Evolutionary conservation across 2,113 vertebrate species (phyloP).

Genomic region (Chloroceryle aenea): DNA sequence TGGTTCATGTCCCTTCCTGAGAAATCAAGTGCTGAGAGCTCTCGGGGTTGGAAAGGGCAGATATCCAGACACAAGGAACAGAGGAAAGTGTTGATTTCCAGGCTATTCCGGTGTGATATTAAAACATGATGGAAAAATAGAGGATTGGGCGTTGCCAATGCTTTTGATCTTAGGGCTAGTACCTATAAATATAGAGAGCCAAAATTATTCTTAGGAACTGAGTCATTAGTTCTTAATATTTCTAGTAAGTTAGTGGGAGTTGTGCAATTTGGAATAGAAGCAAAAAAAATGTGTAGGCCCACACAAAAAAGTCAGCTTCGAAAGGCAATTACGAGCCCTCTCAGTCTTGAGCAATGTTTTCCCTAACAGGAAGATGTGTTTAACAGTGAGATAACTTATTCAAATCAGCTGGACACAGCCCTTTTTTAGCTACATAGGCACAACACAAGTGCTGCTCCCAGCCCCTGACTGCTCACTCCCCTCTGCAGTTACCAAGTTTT

Average conservation of each 20-base stretch:
- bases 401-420: not conserved
- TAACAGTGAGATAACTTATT: not conserved
- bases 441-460: not conserved
- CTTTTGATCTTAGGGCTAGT: slow-evolving; percentile 15
- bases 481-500: not conserved
- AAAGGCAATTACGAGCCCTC: not conserved
- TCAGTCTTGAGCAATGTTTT: slow-evolving; percentile 38
- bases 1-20: not conserved
- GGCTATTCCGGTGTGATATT: not conserved
- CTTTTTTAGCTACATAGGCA: not conserved
- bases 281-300: not conserved
- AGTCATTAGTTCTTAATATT: slow-evolving; percentile 65
- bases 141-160: not conserved
- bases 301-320: not conserved
- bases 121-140: slow-evolving; percentile 24
- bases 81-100: slow-evolving; percentile 41
- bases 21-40: not conserved
- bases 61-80: slow-evolving; percentile 20
- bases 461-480: not conserved
- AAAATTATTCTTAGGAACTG: slow-evolving; percentile 60
- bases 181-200: slow-evolving; percentile 43
- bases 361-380: slow-evolving; percentile 22
- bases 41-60: not conserved
- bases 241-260: slow-evolving; percentile 63
- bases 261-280: slow-evolving; percentile 32